Percentiles rank a stretch among this genome's conserved stretches.
These are phyloP conservation scores for Neodiprion lecontei DNA, from an alignment of 1,140 invertebrate species.

Conservation along the genomic window DNA sequence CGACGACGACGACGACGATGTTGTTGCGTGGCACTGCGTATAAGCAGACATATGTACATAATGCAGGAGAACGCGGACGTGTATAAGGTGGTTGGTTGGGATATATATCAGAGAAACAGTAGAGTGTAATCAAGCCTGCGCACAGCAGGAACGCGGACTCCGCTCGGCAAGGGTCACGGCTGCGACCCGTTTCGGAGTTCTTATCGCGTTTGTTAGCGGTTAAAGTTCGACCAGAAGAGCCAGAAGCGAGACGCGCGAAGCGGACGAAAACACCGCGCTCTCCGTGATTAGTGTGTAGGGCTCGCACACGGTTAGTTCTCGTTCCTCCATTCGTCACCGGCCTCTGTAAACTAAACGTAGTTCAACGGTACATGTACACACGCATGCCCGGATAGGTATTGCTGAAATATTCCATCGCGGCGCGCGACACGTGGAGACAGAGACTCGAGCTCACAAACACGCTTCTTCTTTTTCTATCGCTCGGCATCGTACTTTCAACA, in stretches of 20 bases:
- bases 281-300: background rate
- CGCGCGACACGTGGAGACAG: too few relatives aligned
- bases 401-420: too few relatives aligned
- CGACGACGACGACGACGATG: too few relatives aligned
- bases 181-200: constrained; percentile 54
- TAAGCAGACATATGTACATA: too few relatives aligned
- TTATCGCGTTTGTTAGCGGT: constrained; percentile 10
- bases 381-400: too few relatives aligned
- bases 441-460: constrained; percentile 7
- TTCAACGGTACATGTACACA: background rate
- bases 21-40: too few relatives aligned
- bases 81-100: background rate
- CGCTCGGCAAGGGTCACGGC: constrained; percentile 53
- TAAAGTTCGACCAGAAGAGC: constrained; percentile 11
- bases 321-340: too few relatives aligned
- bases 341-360: too few relatives aligned
- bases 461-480: background rate
- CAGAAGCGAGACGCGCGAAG: background rate
- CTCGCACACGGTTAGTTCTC: background rate
- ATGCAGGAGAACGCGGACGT: background rate
- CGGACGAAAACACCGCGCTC: background rate
- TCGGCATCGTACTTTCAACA: background rate
- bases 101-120: too few relatives aligned
- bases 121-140: background rate
- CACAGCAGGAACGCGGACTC: background rate